Percentiles rank a stretch among this genome's conserved stretches.
Evolutionary conservation across 2,113 vertebrate genomes (phyloP).

Genomic region (Cichladusa arquata): DNA sequence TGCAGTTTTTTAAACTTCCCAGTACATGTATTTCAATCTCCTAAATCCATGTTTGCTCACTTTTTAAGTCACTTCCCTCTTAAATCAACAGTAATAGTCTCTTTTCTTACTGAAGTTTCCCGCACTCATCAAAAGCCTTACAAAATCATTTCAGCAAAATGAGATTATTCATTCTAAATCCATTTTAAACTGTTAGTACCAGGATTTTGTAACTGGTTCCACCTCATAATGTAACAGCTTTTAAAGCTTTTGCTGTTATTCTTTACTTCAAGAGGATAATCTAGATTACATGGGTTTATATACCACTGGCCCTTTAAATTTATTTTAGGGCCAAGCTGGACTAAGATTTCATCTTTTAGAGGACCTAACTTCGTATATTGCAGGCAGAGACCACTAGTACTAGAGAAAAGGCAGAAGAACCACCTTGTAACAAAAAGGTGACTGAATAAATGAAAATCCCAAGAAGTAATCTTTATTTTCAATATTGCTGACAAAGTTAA

Average conservation of each 20-base stretch:
- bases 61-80: neutral
- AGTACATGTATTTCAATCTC: neutral
- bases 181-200: neutral
- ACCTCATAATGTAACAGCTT: neutral
- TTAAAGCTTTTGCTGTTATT: neutral
- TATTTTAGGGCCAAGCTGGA: neutral
- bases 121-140: neutral
- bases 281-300: neutral
- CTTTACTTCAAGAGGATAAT: neutral
- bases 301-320: neutral
- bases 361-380: neutral
- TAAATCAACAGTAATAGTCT: neutral
- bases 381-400: neutral
- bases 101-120: neutral
- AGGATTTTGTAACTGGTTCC: neutral
- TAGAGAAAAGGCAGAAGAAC: neutral
- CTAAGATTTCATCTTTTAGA: neutral
- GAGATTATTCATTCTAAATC: neutral
- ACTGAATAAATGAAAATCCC: neutral
- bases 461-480: neutral
- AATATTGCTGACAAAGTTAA: neutral
- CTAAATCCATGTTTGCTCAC: neutral
- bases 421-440: neutral
- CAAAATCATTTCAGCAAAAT: neutral
- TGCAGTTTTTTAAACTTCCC: neutral